Conservation (phyloP, 2,888 invertebrate genomes). For the Limnephilus marmoratus region DNA sequence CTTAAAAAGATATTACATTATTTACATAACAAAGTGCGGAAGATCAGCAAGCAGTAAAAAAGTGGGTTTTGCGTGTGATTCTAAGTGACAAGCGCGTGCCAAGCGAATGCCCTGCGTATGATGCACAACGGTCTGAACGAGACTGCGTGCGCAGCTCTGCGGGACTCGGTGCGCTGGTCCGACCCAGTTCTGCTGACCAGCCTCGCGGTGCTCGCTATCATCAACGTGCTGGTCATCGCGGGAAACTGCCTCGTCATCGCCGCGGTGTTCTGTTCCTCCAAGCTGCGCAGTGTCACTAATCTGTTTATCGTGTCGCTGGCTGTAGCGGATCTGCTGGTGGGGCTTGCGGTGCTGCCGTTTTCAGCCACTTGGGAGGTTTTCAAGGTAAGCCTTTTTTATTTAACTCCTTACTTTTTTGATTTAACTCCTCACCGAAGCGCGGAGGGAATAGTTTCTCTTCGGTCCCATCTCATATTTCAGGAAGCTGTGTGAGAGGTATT, state of each 20-base stretch:
- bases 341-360: conserved; percentile 95
- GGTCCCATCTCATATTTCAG: too few relatives aligned
- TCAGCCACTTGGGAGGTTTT: conserved; percentile 96
- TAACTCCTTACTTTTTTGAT: too few relatives aligned
- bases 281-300: conserved; percentile 96
- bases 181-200: conserved; percentile 87
- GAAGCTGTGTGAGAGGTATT: too few relatives aligned
- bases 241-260: conserved; percentile 95
- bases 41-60: too few relatives aligned
- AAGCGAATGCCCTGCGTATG: conserved; percentile 6
- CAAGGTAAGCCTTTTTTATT: conserved; percentile 79
- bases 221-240: conserved; percentile 92
- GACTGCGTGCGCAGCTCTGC: conserved; percentile 88
- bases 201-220: conserved; percentile 86
- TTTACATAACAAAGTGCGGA: too few relatives aligned
- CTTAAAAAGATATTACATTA: too few relatives aligned
- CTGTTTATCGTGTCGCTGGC: conserved; percentile 98
- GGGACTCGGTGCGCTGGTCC: conserved; percentile 89
- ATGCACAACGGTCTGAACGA: conserved; percentile 88
- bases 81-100: not conserved
- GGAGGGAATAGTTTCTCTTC: too few relatives aligned
- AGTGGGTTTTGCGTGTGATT: too few relatives aligned
- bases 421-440: too few relatives aligned
- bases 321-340: conserved; percentile 96
- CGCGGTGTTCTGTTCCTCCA: conserved; percentile 93